Evolutionary conservation across 2,888 invertebrate genomes (phyloP).

Genomic region (Eupithecia insigniata): DNA sequence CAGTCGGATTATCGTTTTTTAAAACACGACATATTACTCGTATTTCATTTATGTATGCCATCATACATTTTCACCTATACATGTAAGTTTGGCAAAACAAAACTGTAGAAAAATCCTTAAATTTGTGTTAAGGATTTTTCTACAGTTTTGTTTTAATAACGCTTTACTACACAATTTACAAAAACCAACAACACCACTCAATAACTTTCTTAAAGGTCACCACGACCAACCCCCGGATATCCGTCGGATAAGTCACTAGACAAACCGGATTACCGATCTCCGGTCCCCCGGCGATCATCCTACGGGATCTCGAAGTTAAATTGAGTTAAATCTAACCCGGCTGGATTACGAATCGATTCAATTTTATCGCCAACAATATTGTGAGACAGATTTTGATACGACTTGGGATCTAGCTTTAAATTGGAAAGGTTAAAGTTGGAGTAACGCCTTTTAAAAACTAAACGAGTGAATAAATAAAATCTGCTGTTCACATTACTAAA

Average conservation of each 20-base stretch:
- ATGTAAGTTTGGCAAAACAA: too few species aligned
- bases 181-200: conserved; percentile 48
- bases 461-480: neutral
- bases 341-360: conserved; percentile 32
- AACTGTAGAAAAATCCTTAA: too few species aligned
- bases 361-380: conserved; percentile 35
- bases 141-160: too few species aligned
- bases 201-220: neutral
- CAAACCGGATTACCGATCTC: conserved; percentile 74
- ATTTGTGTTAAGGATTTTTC: too few species aligned
- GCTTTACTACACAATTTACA: too few species aligned
- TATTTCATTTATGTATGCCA: too few species aligned
- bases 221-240: conserved; percentile 42
- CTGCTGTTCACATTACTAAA: neutral
- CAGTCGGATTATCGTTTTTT: too few species aligned
- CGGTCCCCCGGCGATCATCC: conserved; percentile 61
- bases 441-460: neutral
- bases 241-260: conserved; percentile 67
- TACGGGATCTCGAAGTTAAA: conserved; percentile 55
- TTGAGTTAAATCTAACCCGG: conserved; percentile 42
- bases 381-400: conserved; percentile 14
- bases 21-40: too few species aligned
- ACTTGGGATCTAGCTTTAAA: conserved; percentile 4
- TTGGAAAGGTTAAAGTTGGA: neutral
- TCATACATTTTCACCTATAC: too few species aligned